Conservation (phyloP, 1,140 invertebrate species). For the Batillaria attramentaria region DNA sequence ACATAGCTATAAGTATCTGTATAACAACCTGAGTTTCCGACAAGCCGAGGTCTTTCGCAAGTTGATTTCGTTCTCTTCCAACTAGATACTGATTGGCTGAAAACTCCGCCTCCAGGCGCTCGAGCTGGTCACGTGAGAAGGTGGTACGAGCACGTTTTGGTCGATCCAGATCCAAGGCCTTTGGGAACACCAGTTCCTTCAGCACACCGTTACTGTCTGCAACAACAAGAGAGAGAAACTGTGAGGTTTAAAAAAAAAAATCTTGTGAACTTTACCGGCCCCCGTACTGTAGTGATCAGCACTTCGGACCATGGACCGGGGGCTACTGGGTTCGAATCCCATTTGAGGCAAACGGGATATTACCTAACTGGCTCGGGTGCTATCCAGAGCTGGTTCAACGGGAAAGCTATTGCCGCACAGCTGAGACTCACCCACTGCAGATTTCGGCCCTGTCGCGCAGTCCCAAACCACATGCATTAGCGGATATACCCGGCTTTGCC, state of each 20-base stretch:
- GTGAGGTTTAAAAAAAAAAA: not conserved
- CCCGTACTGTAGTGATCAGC: not conserved
- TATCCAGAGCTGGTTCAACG: not conserved
- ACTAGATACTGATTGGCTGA: slow-evolving; percentile 96
- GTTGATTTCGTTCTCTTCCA: slow-evolving; percentile 89
- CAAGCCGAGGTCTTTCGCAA: slow-evolving; percentile 89
- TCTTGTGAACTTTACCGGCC: not conserved
- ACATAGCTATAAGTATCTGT: too few relatives aligned
- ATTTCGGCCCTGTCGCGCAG: too few relatives aligned
- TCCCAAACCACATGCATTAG: too few relatives aligned
- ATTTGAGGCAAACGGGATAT: not conserved
- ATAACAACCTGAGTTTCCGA: slow-evolving; percentile 95
- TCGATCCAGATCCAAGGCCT: slow-evolving; percentile 74
- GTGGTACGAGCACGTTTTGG: slow-evolving; percentile 92
- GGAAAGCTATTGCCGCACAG: not conserved
- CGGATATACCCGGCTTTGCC: too few relatives aligned
- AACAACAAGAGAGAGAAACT: slow-evolving; percentile 20
- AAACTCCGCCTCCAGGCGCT: slow-evolving; percentile 92
- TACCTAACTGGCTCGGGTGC: not conserved
- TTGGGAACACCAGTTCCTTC: slow-evolving; percentile 74
- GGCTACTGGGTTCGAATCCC: too few relatives aligned
- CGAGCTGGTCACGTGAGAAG: slow-evolving; percentile 94
- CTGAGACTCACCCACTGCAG: too few relatives aligned
- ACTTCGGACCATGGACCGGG: not conserved
- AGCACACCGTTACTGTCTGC: slow-evolving; percentile 73